Evolutionary conservation across 2,797 vertebrate genomes (phyloP).

Genomic region (Enteromius unitaeniatus): DNA sequence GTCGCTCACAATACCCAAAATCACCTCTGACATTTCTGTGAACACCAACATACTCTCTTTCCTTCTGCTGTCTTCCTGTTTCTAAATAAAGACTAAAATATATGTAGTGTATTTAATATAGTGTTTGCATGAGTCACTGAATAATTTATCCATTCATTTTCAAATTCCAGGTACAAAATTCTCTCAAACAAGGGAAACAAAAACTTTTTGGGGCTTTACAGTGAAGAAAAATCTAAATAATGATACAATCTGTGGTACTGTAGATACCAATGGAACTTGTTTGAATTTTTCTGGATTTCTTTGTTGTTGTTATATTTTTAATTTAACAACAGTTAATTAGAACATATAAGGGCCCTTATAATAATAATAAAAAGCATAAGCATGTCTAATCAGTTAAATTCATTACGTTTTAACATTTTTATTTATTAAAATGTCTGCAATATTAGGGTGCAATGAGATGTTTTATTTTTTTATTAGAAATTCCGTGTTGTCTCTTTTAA

Average conservation of each 20-base stretch:
- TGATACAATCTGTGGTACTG: neutral
- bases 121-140: neutral
- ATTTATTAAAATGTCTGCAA: neutral
- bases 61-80: neutral
- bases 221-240: neutral
- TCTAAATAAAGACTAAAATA: neutral
- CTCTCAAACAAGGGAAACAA: neutral
- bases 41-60: neutral
- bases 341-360: neutral
- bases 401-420: neutral
- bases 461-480: no score
- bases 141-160: neutral
- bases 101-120: neutral
- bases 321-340: neutral
- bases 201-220: no score
- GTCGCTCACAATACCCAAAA: neutral
- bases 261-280: neutral
- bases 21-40: slow-evolving; percentile 19
- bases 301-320: no score
- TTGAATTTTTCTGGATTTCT: no score
- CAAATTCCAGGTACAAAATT: neutral
- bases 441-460: neutral
- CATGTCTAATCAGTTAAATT: neutral
- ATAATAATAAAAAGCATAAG: neutral
- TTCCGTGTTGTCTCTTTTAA: no score